Base-by-base conservation (phyloP, 1,140 invertebrate species). In the Agraylea sexmaculata region DNA sequence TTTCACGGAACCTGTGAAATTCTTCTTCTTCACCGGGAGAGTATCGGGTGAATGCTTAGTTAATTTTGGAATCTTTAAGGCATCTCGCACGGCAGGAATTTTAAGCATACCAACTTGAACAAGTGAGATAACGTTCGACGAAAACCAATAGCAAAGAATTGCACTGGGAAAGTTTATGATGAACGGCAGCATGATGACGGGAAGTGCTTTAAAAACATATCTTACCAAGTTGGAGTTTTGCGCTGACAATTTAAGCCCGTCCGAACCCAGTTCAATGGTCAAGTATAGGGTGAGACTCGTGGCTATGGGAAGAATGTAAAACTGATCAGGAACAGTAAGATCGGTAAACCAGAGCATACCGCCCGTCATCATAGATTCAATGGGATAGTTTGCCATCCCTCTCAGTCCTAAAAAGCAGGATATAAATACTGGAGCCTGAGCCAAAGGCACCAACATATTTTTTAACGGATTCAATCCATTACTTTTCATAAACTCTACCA, bases 311-410 rank as follows among this genome's bases (percentile, higher is more conserved):
- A 99, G 62, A 13, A 87, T 42, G 54, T 83, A 97, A 60, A 74
- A 91, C 8, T 91, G 91, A 71, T 99, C 95, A 18, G 80, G 63
- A 6, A 88, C 49, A 3, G 89, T 92, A 10, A 99, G 71, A 73
- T 99, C 89, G 1, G 71, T 69, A 57, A 98, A 93, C 94, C 94
- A 99, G 36, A 70, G 79, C 0, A 91, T 42, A 3, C 95, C 95
- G n/a, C 93, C 94, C 15, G 71, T 62, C 44, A 75, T 75, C 70
- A 98, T 71, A 57, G 87, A 90, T 38, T 87, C 83, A 8, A 97
- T 78, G 2, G 90, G 92, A 7, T 80, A 65, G 53, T 80, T 82
- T 1, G 88, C 75, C 89, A 97, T 94, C 46, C 64, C 54, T 54
- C 83, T 69, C 8, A 97, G 57, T 0, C 76, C 87, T 54, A 87